These are phyloP conservation scores for Laupala kohalensis DNA, from an alignment of 1,140 invertebrate species.

Conservation along the genomic window DNA sequence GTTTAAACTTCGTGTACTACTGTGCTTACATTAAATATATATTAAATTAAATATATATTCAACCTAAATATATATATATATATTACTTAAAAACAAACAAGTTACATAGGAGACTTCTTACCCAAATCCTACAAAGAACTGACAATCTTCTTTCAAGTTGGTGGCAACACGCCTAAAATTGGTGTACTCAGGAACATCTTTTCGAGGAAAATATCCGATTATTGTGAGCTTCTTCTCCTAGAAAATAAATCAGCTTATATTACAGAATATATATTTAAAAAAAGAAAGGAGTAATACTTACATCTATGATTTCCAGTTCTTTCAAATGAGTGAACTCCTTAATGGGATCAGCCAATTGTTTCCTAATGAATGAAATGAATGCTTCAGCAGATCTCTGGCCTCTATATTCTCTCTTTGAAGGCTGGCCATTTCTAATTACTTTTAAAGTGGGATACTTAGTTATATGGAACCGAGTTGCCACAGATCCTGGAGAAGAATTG, in stretches of 20 bases:
- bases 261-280: background rate
- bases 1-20: too few species aligned
- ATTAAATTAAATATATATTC: background rate
- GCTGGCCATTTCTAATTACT: constrained; percentile 84
- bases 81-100: background rate
- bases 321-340: constrained; percentile 60
- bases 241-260: constrained; percentile 15
- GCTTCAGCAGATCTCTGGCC: constrained; percentile 29
- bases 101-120: constrained; percentile 38
- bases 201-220: constrained; percentile 82
- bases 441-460: constrained; percentile 98
- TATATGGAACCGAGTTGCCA: constrained; percentile 87
- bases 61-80: background rate
- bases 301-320: constrained; percentile 66
- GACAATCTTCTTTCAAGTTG: constrained; percentile 89
- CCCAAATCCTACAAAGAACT: constrained; percentile 87
- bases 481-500: constrained; percentile 51
- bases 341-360: constrained; percentile 84
- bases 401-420: constrained; percentile 83
- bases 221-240: constrained; percentile 75
- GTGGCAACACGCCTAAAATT: constrained; percentile 69
- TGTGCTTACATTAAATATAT: background rate
- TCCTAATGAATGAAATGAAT: constrained; percentile 41
- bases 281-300: constrained; percentile 22
- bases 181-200: constrained; percentile 66